These are phyloP conservation scores for Lepisosteus osseus DNA, from an alignment of 2,113 vertebrate genomes.

Conservation along the genomic window DNA sequence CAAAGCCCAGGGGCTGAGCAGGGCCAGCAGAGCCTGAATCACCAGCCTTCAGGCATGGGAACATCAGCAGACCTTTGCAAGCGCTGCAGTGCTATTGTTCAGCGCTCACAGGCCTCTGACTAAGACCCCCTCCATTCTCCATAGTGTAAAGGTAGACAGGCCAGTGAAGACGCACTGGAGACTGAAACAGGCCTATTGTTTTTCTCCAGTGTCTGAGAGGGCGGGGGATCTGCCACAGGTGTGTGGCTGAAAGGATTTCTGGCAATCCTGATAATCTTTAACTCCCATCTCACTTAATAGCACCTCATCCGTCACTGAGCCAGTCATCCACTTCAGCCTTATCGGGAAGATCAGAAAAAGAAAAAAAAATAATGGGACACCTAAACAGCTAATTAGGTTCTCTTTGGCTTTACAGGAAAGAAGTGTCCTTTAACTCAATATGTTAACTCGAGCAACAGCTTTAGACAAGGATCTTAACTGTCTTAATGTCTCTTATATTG, in stretches of 20 bases:
- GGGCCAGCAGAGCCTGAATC: neutral
- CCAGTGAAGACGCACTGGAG: neutral
- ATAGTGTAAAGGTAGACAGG: neutral
- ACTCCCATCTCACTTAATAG: slow-evolving; percentile 38
- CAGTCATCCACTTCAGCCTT: slow-evolving; percentile 29
- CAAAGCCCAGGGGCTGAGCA: neutral
- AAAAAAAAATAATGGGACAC: slow-evolving; percentile 34
- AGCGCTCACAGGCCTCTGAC: neutral
- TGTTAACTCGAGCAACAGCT: slow-evolving; percentile 36
- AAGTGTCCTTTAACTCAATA: slow-evolving; percentile 32
- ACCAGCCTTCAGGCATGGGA: neutral
- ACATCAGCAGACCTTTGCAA: neutral
- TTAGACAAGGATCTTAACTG: no score
- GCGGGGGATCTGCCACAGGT: slow-evolving; percentile 4
- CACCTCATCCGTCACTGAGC: slow-evolving; percentile 38
- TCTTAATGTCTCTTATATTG: no score
- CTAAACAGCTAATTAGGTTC: slow-evolving; percentile 41
- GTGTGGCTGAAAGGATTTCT: slow-evolving; percentile 20
- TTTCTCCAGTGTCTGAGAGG: neutral
- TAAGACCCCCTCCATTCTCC: neutral
- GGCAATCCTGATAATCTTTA: slow-evolving; percentile 41
- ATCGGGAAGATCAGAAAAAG: slow-evolving; percentile 26
- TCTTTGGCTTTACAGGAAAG: slow-evolving; percentile 33
- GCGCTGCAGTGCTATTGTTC: no score
- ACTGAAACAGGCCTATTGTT: neutral